phyloP scores from a whole-genome alignment of 2,888 invertebrate genomes.

The Asteroscopus sphinx region DNA sequence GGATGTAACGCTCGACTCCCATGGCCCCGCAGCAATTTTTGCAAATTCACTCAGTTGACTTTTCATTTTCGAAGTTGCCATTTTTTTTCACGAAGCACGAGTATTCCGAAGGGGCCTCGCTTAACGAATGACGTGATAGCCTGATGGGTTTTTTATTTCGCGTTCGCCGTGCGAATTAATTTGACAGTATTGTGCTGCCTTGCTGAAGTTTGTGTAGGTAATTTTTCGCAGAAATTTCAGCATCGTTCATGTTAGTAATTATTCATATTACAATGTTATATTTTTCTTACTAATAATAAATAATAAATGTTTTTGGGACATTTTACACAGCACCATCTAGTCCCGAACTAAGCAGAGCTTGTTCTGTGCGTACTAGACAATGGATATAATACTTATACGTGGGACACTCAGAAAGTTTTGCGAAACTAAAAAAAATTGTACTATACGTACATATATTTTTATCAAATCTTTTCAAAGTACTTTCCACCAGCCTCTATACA shows the following conservation, averaged over 20 bases:
- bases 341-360: too few species aligned
- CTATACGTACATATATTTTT: too few species aligned
- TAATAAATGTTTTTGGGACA: too few species aligned
- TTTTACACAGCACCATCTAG: too few species aligned
- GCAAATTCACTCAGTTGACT: constrained; percentile 76
- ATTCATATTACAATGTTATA: background rate
- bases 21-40: constrained; percentile 77
- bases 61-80: constrained; percentile 67
- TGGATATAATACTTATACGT: too few species aligned
- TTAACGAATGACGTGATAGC: constrained; percentile 65
- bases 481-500: too few species aligned
- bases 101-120: constrained; percentile 57
- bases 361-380: too few species aligned
- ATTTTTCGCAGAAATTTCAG: constrained; percentile 13
- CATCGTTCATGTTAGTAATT: constrained; percentile 1
- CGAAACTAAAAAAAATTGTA: too few species aligned
- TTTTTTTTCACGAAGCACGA: constrained; percentile 50
- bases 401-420: too few species aligned
- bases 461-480: too few species aligned
- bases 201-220: constrained; percentile 4
- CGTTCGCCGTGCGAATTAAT: constrained; percentile 47
- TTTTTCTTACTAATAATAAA: too few species aligned
- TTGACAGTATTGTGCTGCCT: constrained; percentile 42
- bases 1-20: constrained; percentile 52
- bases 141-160: constrained; percentile 64